Evolutionary conservation across 2,797 vertebrate species (phyloP), one percentile per base, ranked within the genome.

Genomic region (Bovichtus variegatus): DNA sequence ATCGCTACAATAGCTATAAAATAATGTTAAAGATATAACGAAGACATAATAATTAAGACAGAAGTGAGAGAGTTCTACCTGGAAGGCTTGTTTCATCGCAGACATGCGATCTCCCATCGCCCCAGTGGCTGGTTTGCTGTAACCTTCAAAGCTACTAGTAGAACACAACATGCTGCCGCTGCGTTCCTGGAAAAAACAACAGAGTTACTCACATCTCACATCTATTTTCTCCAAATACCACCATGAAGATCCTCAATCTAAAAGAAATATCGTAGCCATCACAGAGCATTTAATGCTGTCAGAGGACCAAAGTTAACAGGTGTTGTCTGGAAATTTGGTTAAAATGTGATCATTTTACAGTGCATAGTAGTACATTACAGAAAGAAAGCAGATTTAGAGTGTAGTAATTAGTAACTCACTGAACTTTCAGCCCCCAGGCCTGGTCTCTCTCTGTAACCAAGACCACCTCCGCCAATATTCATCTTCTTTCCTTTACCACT

Each of bases 81-180:
- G 97, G 87, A 99, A 99, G 76, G 98, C 98, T 81, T 97, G 96
- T 93, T 97, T 99, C 97, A 99, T 96, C 3, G 98, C 97, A 1
- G 97, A 97, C 89, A 99, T 96, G 31, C 98, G 96, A 90, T 99
- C 98, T 76, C 98, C 98, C 98, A 99, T 99, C 1, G 97, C 98
- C 36, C 98, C 98, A 0, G 95, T 94, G 40, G 96, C 88, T 1
- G 98, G 97, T 81, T 98, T 99, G 68, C 61, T 84, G 88, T 96
- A 99, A 0, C 97, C 93, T 78, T 99, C 98, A 0, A 95, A 98
- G 92, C 97, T 97, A 70, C 96, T 96, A 76, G 96, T 94, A 60
- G 96, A 94, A 2, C 93, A 81, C 92, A 94, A 64, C 87, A 94
- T 81, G 92, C 95, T 95, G 70, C 82, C 46, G 74, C 96, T 91